Evolutionary conservation across 2,888 invertebrate species (phyloP), one percentile per base, ranked within the genome.

Genomic region (Himalopsyche tibetana): DNA sequence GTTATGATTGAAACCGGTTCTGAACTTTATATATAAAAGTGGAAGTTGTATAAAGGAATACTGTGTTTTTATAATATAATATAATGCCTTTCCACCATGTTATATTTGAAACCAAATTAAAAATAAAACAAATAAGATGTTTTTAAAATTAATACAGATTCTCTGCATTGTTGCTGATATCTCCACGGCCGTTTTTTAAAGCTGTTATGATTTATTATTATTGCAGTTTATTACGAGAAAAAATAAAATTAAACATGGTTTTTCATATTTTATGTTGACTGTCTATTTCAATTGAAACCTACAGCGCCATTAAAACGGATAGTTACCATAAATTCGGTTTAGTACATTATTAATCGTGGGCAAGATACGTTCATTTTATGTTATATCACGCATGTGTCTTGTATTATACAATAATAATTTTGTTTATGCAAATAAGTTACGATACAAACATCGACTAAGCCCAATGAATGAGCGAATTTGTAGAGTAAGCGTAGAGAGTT

Each of bases 331-430:
- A 63, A 63, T 63, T 63, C 19, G 12, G 19, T 63, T 63, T 9
- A 63, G 28, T 63, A 63, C 63, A 63, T 63, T 63, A 63, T n/a
- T n/a, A 63, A 63, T 63, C 63, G 19, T 63, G 63, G 28, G 19
- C 19, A 19, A n/a, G 2, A 63, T 63, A 63, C 8, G n/a, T 63
- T 9, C 8, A 8, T 63, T 63, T 63, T 63, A 63, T 63, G 63
- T 63, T 19, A 63, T 63, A 63, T 63, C 63, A 19, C 8, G 9
- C 63, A 19, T 63, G 28, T 63, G 19, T 63, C 63, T 63, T 63
- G 19, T 63, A 63, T 63, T 4, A 19, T 63, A 28, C 63, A n/a
- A 63, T 63, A 8, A 63, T n/a, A 63, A 28, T 63, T 63, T 28
- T 63, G 63, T 63, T n/a, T 63, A 63, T 63, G 63, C 63, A 63